phyloP scores from a whole-genome alignment of 2,888 invertebrate genomes.

The Chloroclysta siterata region DNA sequence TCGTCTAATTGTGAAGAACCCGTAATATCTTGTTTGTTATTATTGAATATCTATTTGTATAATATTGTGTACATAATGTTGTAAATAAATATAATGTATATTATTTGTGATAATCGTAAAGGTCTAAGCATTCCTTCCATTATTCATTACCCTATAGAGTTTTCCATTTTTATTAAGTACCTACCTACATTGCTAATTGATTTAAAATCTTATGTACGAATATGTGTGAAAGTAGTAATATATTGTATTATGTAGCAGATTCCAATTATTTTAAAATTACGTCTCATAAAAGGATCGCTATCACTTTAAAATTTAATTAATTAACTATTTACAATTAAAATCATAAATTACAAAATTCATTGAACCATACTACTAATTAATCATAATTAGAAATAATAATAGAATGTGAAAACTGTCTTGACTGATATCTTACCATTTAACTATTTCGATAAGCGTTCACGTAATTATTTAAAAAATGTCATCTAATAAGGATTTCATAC shows the following conservation, averaged over 20 bases:
- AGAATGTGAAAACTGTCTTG: constrained; percentile 30
- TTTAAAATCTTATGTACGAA: neutral
- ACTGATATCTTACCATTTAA: constrained; percentile 40
- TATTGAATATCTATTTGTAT: no score
- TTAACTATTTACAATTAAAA: neutral
- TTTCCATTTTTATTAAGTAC: neutral
- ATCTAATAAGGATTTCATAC: constrained; percentile 3
- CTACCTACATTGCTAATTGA: neutral
- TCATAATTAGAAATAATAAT: constrained; percentile 4
- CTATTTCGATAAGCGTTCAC: constrained; percentile 10
- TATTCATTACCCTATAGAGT: constrained; percentile 14
- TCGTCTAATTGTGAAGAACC: no score
- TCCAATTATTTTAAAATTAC: neutral
- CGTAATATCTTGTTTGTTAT: no score
- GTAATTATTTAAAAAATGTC: neutral
- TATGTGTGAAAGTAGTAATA: neutral
- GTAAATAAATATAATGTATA: no score
- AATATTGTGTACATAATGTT: no score
- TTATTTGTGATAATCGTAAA: constrained; percentile 36
- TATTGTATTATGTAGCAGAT: neutral
- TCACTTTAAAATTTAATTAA: neutral
- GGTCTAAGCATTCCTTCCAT: constrained; percentile 50
- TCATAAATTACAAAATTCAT: neutral
- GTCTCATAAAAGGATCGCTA: neutral
- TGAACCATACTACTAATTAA: neutral